These are phyloP conservation scores for Pipistrellus nathusii DNA, from an alignment of 2,797 vertebrate species.

Conservation along the genomic window DNA sequence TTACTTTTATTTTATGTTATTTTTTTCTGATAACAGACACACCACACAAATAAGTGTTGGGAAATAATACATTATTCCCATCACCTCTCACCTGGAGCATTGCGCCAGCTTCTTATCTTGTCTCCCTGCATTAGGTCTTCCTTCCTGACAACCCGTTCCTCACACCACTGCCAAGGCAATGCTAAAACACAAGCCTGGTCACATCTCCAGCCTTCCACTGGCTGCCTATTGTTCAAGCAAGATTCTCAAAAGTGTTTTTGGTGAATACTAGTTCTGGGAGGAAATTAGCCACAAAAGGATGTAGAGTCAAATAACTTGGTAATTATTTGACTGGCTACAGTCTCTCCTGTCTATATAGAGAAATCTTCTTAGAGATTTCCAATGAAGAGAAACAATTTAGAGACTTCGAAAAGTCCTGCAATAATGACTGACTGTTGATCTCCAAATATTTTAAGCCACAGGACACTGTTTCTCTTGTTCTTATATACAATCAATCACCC, in stretches of 20 bases:
- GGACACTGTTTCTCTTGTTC: background rate
- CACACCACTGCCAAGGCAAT: conserved; percentile 29
- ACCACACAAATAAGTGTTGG: background rate
- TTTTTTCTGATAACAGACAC: background rate
- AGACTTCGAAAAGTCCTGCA: conserved; percentile 7
- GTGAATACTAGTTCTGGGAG: background rate
- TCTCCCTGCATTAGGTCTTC: conserved; percentile 35
- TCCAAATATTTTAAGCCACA: conserved; percentile 24
- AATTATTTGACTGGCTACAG: background rate
- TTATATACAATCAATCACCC: background rate
- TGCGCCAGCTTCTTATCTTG: conserved; percentile 39
- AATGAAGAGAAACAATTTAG: conserved; percentile 26
- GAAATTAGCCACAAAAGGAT: background rate
- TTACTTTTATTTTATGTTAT: background rate
- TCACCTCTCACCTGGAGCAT: conserved; percentile 59
- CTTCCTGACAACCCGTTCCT: conserved; percentile 31
- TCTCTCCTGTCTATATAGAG: background rate
- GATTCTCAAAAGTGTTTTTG: conserved; percentile 34
- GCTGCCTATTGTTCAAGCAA: conserved; percentile 31
- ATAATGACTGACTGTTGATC: background rate
- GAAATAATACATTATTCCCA: conserved; percentile 11
- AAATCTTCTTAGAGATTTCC: conserved; percentile 5
- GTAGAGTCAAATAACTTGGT: background rate
- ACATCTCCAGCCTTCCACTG: conserved; percentile 24
- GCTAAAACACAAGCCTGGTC: conserved; percentile 64